Percentiles rank a stretch among this genome's conserved stretches.
These are phyloP conservation scores for Ips typographus DNA, from an alignment of 1,140 invertebrate species.

Conservation along the genomic window DNA sequence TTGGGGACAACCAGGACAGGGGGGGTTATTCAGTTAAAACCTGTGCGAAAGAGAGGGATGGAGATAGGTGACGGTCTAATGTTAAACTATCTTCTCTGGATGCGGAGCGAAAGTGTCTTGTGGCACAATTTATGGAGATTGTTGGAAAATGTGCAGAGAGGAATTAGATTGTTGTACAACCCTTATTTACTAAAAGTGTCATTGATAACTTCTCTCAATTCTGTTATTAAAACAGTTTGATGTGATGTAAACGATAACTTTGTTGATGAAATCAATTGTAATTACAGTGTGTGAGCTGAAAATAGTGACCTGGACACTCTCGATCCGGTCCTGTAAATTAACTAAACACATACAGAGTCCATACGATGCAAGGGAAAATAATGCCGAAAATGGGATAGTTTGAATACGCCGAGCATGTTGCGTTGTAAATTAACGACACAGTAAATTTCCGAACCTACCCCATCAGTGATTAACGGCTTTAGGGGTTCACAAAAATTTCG, in stretches of 20 bases:
- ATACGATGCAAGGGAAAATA: slow-evolving; percentile 40
- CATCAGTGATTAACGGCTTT: slow-evolving; percentile 30
- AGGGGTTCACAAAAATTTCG: slow-evolving; percentile 25
- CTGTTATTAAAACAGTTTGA: no score
- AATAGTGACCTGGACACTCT: neutral
- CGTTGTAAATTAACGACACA: slow-evolving; percentile 42
- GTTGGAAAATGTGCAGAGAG: slow-evolving; percentile 39
- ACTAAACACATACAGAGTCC: slow-evolving; percentile 22
- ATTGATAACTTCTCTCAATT: no score
- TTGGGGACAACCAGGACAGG: no score
- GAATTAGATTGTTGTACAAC: neutral
- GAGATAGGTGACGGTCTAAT: neutral
- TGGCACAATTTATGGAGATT: slow-evolving; percentile 44
- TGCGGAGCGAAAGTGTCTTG: slow-evolving; percentile 43
- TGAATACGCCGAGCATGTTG: slow-evolving; percentile 39
- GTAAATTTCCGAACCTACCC: slow-evolving; percentile 38
- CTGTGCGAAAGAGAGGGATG: slow-evolving; percentile 19
- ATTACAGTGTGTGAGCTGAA: neutral
- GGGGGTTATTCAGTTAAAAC: slow-evolving; percentile 11
- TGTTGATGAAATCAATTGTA: no score
- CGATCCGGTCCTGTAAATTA: slow-evolving; percentile 12
- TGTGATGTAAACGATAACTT: no score
- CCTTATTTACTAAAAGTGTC: neutral
- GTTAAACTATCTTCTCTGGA: slow-evolving; percentile 30
- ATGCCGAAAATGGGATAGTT: slow-evolving; percentile 41